A percentile compares a stretch with the other conserved stretches of the same genome.
phyloP scores from a whole-genome alignment of 1,140 invertebrate species.

The Platyscapa corneri region DNA sequence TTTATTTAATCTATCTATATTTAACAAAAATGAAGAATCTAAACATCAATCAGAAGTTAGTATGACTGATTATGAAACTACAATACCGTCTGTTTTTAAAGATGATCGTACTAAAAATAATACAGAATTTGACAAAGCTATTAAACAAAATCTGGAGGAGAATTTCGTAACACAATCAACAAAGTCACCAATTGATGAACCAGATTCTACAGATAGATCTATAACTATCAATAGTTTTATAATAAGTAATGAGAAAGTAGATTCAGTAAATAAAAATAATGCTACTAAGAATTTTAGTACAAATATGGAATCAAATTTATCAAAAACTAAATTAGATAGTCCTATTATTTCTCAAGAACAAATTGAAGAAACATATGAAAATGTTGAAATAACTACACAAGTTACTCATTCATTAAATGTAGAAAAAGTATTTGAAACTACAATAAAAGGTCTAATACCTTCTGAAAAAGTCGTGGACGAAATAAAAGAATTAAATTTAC shows the following conservation, averaged over 20 bases:
- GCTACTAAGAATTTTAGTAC: not conserved
- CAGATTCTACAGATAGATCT: slow-evolving; percentile 16
- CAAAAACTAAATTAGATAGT: slow-evolving; percentile 41
- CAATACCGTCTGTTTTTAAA: not conserved
- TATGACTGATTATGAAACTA: not conserved
- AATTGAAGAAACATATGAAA: not conserved
- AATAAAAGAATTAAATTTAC: slow-evolving; percentile 19
- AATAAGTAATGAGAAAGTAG: slow-evolving; percentile 43
- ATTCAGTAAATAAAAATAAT: slow-evolving; percentile 45
- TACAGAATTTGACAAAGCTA: slow-evolving; percentile 39
- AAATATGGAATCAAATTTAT: slow-evolving; percentile 38
- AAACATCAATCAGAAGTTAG: not conserved
- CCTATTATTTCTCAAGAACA: slow-evolving; percentile 21
- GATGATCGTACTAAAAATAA: not conserved
- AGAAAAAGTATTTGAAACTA: slow-evolving; percentile 41
- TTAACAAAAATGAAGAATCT: not conserved
- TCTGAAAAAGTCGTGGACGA: not conserved
- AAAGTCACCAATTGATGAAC: slow-evolving; percentile 28
- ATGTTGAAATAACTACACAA: slow-evolving; percentile 9
- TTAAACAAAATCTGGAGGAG: slow-evolving; percentile 20
- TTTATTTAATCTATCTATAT: not conserved
- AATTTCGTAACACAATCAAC: slow-evolving; percentile 16
- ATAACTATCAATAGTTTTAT: not conserved
- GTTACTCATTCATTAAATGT: not conserved
- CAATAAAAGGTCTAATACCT: slow-evolving; percentile 16